Conservation (phyloP, 2,113 vertebrate species). For the Hippocampus guttulatus region DNA sequence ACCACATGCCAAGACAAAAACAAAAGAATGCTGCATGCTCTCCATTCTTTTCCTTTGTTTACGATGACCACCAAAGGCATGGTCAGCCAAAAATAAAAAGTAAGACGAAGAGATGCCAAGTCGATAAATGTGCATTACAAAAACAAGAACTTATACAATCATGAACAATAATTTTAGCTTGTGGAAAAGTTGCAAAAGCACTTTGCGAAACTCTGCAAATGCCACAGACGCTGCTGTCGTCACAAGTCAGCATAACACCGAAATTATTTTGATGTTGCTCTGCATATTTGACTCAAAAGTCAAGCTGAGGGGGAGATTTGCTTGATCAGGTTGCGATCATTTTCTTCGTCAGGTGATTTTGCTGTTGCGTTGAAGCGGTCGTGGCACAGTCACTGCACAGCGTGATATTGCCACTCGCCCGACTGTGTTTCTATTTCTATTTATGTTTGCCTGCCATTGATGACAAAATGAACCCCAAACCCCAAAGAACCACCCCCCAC, state of each 20-base stretch:
- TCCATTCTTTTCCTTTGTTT: not conserved
- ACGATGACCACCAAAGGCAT: not conserved
- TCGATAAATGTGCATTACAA: not conserved
- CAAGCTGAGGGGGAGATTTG: too few relatives aligned
- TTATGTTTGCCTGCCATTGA: too few relatives aligned
- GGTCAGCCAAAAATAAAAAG: too few relatives aligned
- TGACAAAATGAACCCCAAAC: too few relatives aligned
- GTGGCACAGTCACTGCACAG: not conserved
- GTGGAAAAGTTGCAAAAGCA: not conserved
- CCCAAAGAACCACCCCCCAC: not conserved
- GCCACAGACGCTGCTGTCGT: not conserved
- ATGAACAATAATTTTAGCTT: not conserved
- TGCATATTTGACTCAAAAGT: not conserved
- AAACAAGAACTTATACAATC: not conserved
- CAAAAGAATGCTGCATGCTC: not conserved
- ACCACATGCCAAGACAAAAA: not conserved
- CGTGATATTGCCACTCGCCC: not conserved
- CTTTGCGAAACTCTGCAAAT: not conserved
- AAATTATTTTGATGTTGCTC: not conserved
- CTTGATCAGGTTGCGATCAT: too few relatives aligned
- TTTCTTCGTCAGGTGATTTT: too few relatives aligned
- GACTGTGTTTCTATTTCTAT: not conserved
- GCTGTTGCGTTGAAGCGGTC: not conserved
- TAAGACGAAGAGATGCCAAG: not conserved
- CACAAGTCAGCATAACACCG: not conserved